Evolutionary conservation across 1,140 invertebrate genomes (phyloP), one percentile per base, ranked within the genome.

Genomic region (Maconellicoccus hirsutus): DNA sequence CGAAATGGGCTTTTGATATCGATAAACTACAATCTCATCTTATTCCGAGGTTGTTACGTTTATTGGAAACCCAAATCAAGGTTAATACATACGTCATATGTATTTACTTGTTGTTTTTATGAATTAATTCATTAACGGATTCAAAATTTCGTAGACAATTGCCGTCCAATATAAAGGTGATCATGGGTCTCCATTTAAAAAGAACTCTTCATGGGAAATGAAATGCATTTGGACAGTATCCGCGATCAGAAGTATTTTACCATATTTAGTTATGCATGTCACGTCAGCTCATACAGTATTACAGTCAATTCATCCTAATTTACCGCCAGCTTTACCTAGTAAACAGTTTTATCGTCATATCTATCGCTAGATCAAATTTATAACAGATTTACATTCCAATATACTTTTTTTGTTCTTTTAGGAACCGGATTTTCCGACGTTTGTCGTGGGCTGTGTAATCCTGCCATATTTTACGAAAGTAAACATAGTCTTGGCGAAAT

Each of bases 1-100:
- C 86, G 0, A 82, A 84, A 73, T 89, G 87, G 87, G 84, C 87
- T 7, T 78, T 86, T 27, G 81, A 84, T 63, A 76, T 85, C 10
- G 80, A 79, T 22, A 78, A 80, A 22, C 76, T 88, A 21, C 79
- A 82, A 27, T 78, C 81, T 7, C 80, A 82, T 72, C 72, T 83
- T 2, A 71, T 82, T 22, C 77, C 79, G 14, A 71, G 74, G 70
- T 71, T 77, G 70, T 69, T 76, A 12, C 69, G 73, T 16, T 26
- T 73, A 23, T 70, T 77, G 10, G 70, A 70, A 42, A 69, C 71
- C 38, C 69, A 72, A 70, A 73, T 75, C n/a, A 71, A 75, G 70
- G 74, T 74, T 73, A 16, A 72, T 33, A 6, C 1, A 38, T 25
- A 6, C 61, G 8, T 21, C 63, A 39, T 8, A 26, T 22, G 19